Base-by-base conservation (phyloP, 2,797 vertebrate genomes). In the Thamnophis elegans region DNA sequence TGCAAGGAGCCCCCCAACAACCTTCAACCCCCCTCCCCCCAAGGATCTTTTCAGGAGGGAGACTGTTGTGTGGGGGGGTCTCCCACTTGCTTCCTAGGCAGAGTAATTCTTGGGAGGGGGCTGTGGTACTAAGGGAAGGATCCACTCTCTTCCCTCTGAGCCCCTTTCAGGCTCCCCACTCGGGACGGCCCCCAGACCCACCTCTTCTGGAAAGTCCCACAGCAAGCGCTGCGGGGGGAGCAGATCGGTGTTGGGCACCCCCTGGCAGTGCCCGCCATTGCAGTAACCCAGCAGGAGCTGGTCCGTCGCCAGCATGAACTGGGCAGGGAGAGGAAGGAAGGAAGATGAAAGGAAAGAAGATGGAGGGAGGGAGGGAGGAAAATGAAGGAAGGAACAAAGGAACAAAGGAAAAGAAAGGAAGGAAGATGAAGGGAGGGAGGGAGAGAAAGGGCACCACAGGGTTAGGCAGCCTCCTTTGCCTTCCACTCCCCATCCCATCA, bases 211-310 rank as follows among this genome's bases (percentile, higher is more conserved):
- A 95, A 99, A 98, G 93, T 98, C 98, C 99, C 99, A 99, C 89
- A 98, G 97, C 13, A 99, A 97, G 89, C 98, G 98, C 94, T 98
- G 97, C 5, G 99, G 99, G 0, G 97, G 95, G 1, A 96, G 94
- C 36, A 99, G 96, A 25, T 53, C 93, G 7, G 96, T 95, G 95
- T 98, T 98, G 12, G 98, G 94, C 7, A 98, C 97, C 0, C 99
- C 99, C 94, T 97, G 97, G 95, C 99, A 99, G 94, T 99, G 98
- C 22, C 99, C 99, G n/a, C 97, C 98, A 47, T 98, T 98, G 0
- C 98, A 98, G 97, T 99, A 99, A 82, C 99, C 98, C 93, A 99
- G 96, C 3, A 98, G 98, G 96, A 99, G 98, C 90, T 95, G 97
- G 93, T 99, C 99, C 0, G 98, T 99, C 60, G 98, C 98, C 89